These are phyloP conservation scores for Ormyrus nitidulus DNA, from an alignment of 2,888 invertebrate species.

Conservation along the genomic window DNA sequence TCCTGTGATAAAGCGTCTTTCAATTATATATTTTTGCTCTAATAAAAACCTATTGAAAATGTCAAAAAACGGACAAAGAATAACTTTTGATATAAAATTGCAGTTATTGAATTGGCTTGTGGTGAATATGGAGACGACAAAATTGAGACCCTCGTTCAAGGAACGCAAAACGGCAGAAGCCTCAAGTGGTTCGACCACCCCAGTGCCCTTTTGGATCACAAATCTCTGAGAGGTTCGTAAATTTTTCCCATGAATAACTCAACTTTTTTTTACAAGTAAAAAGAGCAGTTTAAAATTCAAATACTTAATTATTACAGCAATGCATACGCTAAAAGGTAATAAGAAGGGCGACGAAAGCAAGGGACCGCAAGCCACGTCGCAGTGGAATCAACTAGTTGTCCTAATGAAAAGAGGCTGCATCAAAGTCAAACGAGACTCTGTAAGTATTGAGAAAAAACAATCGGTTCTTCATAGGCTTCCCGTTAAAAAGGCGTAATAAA, in stretches of 20 bases:
- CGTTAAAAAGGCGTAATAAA: constrained; percentile 1
- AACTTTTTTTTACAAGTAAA: neutral
- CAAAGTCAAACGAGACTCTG: constrained; percentile 85
- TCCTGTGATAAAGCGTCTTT: too few relatives aligned
- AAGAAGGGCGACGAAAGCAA: constrained; percentile 49
- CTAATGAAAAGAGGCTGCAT: constrained; percentile 84
- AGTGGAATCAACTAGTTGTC: constrained; percentile 83
- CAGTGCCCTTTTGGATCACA: constrained; percentile 78
- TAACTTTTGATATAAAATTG: constrained; percentile 54
- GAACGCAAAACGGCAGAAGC: constrained; percentile 83
- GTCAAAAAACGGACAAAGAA: too few relatives aligned
- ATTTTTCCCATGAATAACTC: neutral
- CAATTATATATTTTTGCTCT: too few relatives aligned
- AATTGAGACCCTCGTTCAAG: constrained; percentile 80
- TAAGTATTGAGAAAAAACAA: constrained; percentile 69
- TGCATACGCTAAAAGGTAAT: constrained; percentile 57
- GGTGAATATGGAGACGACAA: constrained; percentile 92
- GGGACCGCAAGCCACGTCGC: constrained; percentile 82
- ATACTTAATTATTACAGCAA: constrained; percentile 59
- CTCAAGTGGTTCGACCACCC: constrained; percentile 83
- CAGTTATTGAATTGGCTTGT: constrained; percentile 95
- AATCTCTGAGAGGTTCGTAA: constrained; percentile 76
- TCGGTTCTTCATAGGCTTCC: neutral
- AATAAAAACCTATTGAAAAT: too few relatives aligned
- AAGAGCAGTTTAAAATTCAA: neutral